These are phyloP conservation scores for Dissostichus mawsoni DNA, from an alignment of 2,113 vertebrate genomes.

Conservation along the genomic window DNA sequence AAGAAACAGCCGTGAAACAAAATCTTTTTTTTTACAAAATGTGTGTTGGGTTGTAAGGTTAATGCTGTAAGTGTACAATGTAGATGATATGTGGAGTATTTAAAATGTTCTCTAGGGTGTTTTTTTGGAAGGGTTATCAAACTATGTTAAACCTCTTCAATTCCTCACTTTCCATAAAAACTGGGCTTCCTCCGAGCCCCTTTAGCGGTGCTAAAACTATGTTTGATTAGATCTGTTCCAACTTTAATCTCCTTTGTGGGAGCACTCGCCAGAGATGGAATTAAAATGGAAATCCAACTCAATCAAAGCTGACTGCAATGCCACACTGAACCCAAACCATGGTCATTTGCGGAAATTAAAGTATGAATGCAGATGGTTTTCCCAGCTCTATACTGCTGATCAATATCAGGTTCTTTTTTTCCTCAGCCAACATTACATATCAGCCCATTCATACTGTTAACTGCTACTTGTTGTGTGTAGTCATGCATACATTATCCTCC, in stretches of 20 bases:
- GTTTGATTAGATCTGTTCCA: slow-evolving; percentile 29
- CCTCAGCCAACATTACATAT: slow-evolving; percentile 47
- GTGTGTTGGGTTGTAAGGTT: slow-evolving; percentile 17
- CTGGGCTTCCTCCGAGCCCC: slow-evolving; percentile 32
- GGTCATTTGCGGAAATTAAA: slow-evolving; percentile 32
- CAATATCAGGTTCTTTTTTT: slow-evolving; percentile 30
- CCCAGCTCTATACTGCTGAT: slow-evolving; percentile 20
- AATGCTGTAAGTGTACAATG: slow-evolving; percentile 39
- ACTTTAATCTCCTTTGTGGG: slow-evolving; percentile 24
- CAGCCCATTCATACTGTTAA: slow-evolving; percentile 29
- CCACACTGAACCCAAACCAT: slow-evolving; percentile 40
- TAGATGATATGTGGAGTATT: slow-evolving; percentile 35
- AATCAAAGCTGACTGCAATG: slow-evolving; percentile 39
- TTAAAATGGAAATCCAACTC: slow-evolving; percentile 30
- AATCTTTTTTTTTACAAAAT: slow-evolving; percentile 22
- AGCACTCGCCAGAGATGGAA: slow-evolving; percentile 17
- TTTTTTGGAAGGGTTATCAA: neutral
- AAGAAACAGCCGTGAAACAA: slow-evolving; percentile 45
- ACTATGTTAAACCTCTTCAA: slow-evolving; percentile 29
- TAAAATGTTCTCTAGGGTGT: slow-evolving; percentile 4
- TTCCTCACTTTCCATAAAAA: slow-evolving; percentile 20
- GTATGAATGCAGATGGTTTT: slow-evolving; percentile 32
- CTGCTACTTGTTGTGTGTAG: slow-evolving; percentile 17
- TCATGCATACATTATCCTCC: neutral
- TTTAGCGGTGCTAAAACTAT: slow-evolving; percentile 56